phyloP scores from a whole-genome alignment of 2,888 invertebrate species.

The Microctonus hyperodae region DNA sequence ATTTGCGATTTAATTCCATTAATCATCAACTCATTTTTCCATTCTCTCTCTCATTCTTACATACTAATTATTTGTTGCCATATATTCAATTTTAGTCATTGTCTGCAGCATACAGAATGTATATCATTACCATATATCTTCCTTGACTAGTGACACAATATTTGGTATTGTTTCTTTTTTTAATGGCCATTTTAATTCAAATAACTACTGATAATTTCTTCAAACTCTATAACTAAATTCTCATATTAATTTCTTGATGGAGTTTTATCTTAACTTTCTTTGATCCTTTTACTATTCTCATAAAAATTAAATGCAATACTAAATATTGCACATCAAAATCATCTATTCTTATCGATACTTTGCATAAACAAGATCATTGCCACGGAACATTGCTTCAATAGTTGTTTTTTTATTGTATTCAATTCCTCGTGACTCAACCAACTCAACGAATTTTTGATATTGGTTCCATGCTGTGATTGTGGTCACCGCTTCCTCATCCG shows the following conservation, averaged over 20 bases:
- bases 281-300: not conserved
- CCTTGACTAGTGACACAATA: conserved; percentile 38
- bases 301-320: not conserved
- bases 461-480: conserved; percentile 56
- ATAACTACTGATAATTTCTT: not conserved
- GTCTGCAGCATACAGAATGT: conserved; percentile 9
- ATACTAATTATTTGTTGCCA: not conserved
- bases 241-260: not conserved
- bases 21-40: conserved; percentile 18
- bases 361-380: conserved; percentile 54
- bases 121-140: conserved; percentile 2
- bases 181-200: conserved; percentile 21
- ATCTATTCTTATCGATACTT: conserved; percentile 44
- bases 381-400: conserved; percentile 60
- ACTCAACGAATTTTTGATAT: conserved; percentile 53
- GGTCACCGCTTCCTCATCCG: conserved; percentile 51
- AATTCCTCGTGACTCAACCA: conserved; percentile 52
- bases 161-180: conserved; percentile 35
- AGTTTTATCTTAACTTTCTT: not conserved
- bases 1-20: no score
- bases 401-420: conserved; percentile 51
- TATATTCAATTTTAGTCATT: not conserved
- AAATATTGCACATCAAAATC: not conserved
- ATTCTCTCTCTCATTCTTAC: not conserved
- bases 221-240: no score